Conservation (phyloP, 2,113 vertebrate species). For the Chrysemys picta region DNA sequence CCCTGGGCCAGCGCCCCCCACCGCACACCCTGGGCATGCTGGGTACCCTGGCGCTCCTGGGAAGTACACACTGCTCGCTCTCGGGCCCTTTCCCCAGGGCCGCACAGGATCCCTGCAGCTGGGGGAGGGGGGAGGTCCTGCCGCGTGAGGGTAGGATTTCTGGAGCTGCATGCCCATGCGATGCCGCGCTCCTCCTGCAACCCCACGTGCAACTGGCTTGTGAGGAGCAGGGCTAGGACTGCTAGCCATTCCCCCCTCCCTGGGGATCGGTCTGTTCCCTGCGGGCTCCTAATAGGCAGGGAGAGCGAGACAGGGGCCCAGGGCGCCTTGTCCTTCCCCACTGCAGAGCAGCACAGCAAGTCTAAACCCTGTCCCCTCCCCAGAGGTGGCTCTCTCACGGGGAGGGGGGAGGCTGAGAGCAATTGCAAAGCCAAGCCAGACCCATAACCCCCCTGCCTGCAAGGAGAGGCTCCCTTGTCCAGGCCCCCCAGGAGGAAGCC, state of each 20-base stretch:
- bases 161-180: not conserved
- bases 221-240: no score
- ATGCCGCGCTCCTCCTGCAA: not conserved
- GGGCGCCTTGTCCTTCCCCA: not conserved
- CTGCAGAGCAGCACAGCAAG: not conserved
- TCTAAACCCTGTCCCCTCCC: not conserved
- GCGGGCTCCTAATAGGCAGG: no score
- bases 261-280: no score
- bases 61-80: not conserved
- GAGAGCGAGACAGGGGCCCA: not conserved
- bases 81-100: not conserved
- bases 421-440: not conserved
- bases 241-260: no score
- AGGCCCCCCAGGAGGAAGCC: not conserved
- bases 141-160: not conserved
- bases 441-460: not conserved
- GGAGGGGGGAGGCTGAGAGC: not conserved
- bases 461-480: not conserved
- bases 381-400: no score
- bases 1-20: not conserved
- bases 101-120: not conserved
- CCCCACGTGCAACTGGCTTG: no score
- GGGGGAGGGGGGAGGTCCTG: no score
- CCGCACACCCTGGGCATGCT: not conserved
- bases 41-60: not conserved